Evolutionary conservation across 2,113 vertebrate species (phyloP).

Genomic region (Apteryx owenii): DNA sequence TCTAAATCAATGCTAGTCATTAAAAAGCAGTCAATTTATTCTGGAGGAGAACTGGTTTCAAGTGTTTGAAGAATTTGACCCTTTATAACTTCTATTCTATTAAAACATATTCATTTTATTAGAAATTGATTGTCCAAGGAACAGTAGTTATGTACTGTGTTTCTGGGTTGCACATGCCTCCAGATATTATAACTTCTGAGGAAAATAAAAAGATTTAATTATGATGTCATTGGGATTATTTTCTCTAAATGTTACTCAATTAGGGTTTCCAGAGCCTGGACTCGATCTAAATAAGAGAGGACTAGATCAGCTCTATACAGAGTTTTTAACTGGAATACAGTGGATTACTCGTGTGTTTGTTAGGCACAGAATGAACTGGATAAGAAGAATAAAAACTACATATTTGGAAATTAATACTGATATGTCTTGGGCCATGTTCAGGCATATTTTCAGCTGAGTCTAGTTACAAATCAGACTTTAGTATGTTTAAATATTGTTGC

Average conservation of each 20-base stretch:
- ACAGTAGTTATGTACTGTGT: fast-evolving
- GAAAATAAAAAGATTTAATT: no score
- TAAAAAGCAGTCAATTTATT: background rate
- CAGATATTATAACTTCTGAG: background rate
- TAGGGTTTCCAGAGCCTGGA: background rate
- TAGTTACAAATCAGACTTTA: background rate
- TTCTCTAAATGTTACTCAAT: background rate
- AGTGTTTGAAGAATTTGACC: background rate
- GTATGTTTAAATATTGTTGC: background rate
- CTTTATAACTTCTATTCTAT: background rate
- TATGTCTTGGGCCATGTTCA: fast-evolving
- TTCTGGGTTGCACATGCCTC: background rate
- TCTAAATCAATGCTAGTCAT: background rate
- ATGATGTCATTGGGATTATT: fast-evolving
- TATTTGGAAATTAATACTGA: background rate
- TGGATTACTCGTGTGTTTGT: fast-evolving
- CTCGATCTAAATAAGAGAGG: background rate
- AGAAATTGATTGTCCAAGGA: background rate
- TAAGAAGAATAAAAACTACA: fast-evolving
- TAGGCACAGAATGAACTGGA: background rate
- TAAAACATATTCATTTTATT: fast-evolving
- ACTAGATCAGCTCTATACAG: background rate
- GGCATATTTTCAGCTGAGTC: background rate
- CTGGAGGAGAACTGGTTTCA: background rate
- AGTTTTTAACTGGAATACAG: background rate